Percentiles rank a stretch among this genome's conserved stretches.
Evolutionary conservation across 2,113 vertebrate genomes (phyloP).

Genomic region (Pomatostomus ruficeps): DNA sequence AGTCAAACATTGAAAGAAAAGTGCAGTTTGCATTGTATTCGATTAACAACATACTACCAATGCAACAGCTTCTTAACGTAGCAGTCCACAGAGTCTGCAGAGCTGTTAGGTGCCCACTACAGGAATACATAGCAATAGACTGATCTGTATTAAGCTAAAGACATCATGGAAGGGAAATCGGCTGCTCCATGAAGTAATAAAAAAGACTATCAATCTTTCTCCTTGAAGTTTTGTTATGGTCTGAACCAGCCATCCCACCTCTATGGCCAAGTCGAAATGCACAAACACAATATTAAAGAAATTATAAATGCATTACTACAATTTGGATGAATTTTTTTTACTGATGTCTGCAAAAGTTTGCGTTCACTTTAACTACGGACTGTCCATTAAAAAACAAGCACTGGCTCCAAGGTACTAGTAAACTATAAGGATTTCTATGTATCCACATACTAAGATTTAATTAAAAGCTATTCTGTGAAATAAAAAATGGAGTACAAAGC

Average conservation of each 20-base stretch:
- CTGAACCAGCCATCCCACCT: neutral
- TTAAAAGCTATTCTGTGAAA: neutral
- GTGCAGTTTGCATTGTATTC: neutral
- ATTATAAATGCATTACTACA: neutral
- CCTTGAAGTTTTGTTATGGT: neutral
- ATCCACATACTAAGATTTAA: neutral
- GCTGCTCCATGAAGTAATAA: neutral
- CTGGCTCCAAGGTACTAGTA: neutral
- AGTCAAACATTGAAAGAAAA: neutral
- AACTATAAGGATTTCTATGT: neutral
- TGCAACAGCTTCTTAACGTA: neutral
- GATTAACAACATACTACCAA: neutral
- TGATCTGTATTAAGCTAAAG: neutral
- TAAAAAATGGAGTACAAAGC: neutral
- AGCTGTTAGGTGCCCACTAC: neutral
- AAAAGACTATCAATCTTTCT: neutral
- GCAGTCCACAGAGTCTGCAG: neutral
- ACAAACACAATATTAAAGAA: neutral
- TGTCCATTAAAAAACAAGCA: neutral
- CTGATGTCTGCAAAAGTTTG: neutral
- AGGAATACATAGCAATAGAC: neutral
- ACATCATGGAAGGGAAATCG: neutral
- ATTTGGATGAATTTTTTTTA: neutral
- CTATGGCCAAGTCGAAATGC: neutral
- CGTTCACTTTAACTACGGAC: neutral